These are phyloP conservation scores for Alosa sapidissima DNA, from an alignment of 2,797 vertebrate genomes.

Conservation along the genomic window DNA sequence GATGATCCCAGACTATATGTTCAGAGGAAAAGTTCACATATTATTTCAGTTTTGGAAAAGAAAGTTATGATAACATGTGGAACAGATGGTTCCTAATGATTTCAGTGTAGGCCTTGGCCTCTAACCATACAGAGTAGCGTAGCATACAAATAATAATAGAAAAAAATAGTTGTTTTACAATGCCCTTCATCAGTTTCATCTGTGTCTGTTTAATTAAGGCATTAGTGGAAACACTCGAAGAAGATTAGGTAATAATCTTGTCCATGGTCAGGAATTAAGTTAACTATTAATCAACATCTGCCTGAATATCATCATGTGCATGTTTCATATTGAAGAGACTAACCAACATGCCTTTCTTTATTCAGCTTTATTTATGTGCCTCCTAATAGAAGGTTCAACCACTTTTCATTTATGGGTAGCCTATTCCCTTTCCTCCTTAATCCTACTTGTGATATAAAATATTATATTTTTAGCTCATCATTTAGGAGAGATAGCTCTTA, in stretches of 20 bases:
- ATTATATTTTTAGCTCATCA: not conserved
- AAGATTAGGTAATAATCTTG: constrained; percentile 7
- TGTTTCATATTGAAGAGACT: not conserved
- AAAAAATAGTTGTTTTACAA: not conserved
- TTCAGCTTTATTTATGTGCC: not conserved
- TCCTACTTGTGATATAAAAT: not conserved
- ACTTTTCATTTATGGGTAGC: not conserved
- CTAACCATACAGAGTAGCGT: no score
- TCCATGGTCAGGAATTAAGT: not conserved
- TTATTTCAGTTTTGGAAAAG: not conserved
- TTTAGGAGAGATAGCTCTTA: not conserved
- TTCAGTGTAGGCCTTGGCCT: not conserved
- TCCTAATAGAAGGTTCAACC: not conserved
- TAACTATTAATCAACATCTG: not conserved
- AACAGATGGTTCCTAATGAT: not conserved
- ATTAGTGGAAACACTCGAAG: not conserved
- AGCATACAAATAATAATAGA: not conserved
- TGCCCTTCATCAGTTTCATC: not conserved
- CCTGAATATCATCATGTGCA: not conserved
- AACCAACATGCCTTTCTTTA: not conserved
- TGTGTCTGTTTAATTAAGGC: not conserved
- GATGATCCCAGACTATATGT: not conserved
- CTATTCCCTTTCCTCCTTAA: not conserved
- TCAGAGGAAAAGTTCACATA: not conserved
- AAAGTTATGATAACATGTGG: not conserved